Conservation (phyloP, 2,113 vertebrate genomes). For the Melanotaenia duboulayi region DNA sequence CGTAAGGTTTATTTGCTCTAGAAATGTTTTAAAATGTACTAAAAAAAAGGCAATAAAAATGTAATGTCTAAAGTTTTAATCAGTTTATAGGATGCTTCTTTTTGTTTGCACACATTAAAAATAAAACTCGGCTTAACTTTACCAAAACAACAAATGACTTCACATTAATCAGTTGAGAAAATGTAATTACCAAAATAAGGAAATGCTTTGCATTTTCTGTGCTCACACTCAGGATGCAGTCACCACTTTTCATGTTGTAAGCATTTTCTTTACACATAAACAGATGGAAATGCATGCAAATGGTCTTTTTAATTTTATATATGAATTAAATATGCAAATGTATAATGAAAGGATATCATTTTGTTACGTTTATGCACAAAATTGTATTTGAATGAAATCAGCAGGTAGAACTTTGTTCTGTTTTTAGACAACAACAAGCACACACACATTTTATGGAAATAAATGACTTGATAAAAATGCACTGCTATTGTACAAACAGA, state of each 20-base stretch:
- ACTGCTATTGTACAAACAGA: background rate
- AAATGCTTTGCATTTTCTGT: conserved; percentile 46
- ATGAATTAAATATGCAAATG: conserved; percentile 21
- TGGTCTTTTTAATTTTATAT: conserved; percentile 5
- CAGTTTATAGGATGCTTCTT: background rate
- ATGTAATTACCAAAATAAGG: conserved; percentile 37
- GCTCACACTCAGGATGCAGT: conserved; percentile 11
- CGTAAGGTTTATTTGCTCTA: background rate
- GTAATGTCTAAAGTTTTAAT: background rate
- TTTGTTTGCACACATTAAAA: background rate
- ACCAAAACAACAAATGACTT: conserved; percentile 27
- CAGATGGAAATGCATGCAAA: background rate
- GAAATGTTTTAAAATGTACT: background rate
- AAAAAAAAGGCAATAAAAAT: background rate
- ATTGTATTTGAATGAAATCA: too few species aligned
- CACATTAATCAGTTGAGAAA: conserved; percentile 58
- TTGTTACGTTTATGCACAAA: too few species aligned
- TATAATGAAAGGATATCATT: background rate
- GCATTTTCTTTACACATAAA: conserved; percentile 5
- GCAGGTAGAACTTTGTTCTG: too few species aligned
- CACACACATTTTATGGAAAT: background rate
- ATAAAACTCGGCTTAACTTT: conserved; percentile 18
- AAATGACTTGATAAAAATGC: background rate
- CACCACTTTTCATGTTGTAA: conserved; percentile 21
- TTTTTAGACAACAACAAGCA: background rate